phyloP scores from a whole-genome alignment of 1,140 invertebrate genomes.

The Cyrtorhinus lividipennis region DNA sequence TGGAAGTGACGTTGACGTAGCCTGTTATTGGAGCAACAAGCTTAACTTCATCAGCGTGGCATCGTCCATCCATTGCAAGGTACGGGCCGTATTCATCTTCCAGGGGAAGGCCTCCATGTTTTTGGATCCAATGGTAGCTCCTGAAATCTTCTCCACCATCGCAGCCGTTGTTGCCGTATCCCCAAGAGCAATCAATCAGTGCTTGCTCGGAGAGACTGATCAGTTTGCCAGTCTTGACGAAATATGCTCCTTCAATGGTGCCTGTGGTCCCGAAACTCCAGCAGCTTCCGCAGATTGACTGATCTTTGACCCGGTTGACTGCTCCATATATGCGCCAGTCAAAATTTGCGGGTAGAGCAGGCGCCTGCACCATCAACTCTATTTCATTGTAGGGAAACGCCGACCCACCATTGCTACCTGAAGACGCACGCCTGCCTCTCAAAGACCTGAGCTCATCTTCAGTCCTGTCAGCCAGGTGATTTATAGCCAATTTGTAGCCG shows the following conservation, averaged over 20 bases:
- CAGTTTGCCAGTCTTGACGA: slow-evolving; percentile 56
- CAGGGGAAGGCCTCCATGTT: slow-evolving; percentile 72
- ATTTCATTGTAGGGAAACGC: slow-evolving; percentile 53
- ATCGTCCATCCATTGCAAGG: slow-evolving; percentile 81
- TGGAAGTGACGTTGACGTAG: slow-evolving; percentile 76
- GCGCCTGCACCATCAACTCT: slow-evolving; percentile 28
- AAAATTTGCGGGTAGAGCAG: slow-evolving; percentile 45
- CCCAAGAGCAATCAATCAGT: slow-evolving; percentile 93
- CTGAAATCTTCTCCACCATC: slow-evolving; percentile 90
- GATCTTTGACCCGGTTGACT: slow-evolving; percentile 90
- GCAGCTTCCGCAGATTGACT: slow-evolving; percentile 91
- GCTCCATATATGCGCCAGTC: slow-evolving; percentile 88
- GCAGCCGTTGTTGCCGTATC: slow-evolving; percentile 88
- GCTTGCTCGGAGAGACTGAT: slow-evolving; percentile 77
- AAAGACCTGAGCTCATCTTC: slow-evolving; percentile 64
- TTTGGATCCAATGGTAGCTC: slow-evolving; percentile 83
- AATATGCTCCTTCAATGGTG: slow-evolving; percentile 81
- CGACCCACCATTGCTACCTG: slow-evolving; percentile 53
- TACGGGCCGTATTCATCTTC: slow-evolving; percentile 85
- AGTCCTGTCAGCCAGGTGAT: slow-evolving; percentile 76
- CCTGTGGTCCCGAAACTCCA: slow-evolving; percentile 94
- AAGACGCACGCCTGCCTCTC: slow-evolving; percentile 49
- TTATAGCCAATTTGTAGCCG: slow-evolving; percentile 60
- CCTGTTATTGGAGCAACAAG: slow-evolving; percentile 61
- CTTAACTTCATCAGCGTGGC: slow-evolving; percentile 60